These are phyloP conservation scores for Campoletis sonorensis DNA, from an alignment of 1,140 invertebrate species.

Conservation along the genomic window DNA sequence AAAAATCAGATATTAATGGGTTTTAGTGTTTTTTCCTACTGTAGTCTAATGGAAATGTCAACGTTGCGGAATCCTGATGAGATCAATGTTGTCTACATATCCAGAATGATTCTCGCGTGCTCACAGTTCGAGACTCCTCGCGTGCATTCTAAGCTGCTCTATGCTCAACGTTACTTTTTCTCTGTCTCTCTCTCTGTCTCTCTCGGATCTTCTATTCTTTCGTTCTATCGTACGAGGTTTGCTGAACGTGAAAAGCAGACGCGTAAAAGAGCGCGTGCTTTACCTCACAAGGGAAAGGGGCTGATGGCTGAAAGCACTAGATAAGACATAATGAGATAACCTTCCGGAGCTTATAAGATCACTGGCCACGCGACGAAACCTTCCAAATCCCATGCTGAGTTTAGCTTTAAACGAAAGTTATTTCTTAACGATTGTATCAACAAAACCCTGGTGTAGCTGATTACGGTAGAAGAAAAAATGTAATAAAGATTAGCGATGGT, in stretches of 20 bases:
- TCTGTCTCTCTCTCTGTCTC: conserved; percentile 2
- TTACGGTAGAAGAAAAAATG: too few species aligned
- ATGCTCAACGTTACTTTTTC: not conserved
- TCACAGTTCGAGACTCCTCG: conserved; percentile 35
- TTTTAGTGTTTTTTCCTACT: not conserved
- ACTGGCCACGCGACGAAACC: conserved; percentile 62
- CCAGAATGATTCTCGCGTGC: conserved; percentile 48
- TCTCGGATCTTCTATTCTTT: not conserved
- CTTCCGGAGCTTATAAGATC: conserved; percentile 59
- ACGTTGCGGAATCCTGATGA: not conserved
- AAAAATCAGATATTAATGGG: not conserved
- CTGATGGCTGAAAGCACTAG: conserved; percentile 52
- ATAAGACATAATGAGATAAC: conserved; percentile 62
- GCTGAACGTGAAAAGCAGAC: not conserved
- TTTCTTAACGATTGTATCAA: conserved; percentile 35
- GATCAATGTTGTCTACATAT: conserved; percentile 30
- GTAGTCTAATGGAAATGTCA: not conserved
- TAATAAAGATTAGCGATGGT: not conserved
- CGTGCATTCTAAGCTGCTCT: conserved; percentile 53
- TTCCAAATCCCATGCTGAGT: conserved; percentile 55
- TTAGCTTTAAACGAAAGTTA: conserved; percentile 45
- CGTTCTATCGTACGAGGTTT: not conserved
- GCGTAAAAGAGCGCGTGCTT: conserved; percentile 40
- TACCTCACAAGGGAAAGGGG: conserved; percentile 16
- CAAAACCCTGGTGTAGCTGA: conserved; percentile 14